Base-by-base conservation (phyloP, 2,113 vertebrate species). In the Pachypanchax playfairii region DNA sequence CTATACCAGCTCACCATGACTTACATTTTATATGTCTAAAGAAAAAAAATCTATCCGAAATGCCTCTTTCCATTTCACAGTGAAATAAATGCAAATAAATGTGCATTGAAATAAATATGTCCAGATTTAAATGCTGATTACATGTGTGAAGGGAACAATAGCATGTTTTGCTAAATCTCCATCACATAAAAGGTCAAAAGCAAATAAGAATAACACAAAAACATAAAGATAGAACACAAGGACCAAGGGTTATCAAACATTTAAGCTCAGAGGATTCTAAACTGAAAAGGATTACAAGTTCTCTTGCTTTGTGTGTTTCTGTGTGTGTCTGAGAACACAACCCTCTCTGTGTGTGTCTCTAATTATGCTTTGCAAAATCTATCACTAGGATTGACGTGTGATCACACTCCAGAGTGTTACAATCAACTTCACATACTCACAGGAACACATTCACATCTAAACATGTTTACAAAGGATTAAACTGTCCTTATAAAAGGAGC, bases 361-460 rank as follows among this genome's bases (percentile, higher is more conserved):
- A 59, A 66, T 66, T 61, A 71, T 41, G 10, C 29, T n/a, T 36
- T 29, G 35, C 43, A 65, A 50, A 65, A 77, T 80, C n/a, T 62
- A 53, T 53, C 24, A 35, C 48, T 18, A 69, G 50, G 42, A 28
- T 43, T 55, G 39, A 7, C 56, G 64, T 70, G 31, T 35, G 58
- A 65, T 70, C 60, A 47, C 42, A 63, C 69, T 35, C 44, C 20
- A 28, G 54, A 33, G 12, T 71, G 43, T 66, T 41, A 44, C 56
- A 67, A 43, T 22, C 55, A 57, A 55, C 49, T 58, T 66, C 4
- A 36, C 35, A 14, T 56, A 50, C n/a, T 50, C 6, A 24, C 17
- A 54, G 49, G 41, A 75, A 69, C 54, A 51, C 50, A 26, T 36
- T 41, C n/a, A 4, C 29, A 21, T 31, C 4, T 31, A 15, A 43